These are phyloP conservation scores for Byasa hedistus DNA, from an alignment of 2,888 invertebrate species.

Conservation along the genomic window DNA sequence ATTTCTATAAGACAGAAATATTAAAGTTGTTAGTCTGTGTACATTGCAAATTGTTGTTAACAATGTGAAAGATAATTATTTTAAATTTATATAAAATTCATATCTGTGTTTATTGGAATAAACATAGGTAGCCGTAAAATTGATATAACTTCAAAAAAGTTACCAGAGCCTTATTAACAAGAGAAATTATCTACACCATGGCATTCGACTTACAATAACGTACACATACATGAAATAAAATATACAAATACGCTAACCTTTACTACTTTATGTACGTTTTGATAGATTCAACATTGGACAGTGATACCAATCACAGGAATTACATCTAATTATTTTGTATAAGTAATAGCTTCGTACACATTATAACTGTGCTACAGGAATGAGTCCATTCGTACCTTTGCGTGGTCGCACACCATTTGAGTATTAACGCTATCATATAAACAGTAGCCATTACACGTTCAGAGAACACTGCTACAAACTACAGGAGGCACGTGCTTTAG, in stretches of 20 bases:
- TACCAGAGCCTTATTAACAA: constrained; percentile 22
- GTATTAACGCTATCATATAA: constrained; percentile 66
- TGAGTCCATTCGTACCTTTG: constrained; percentile 51
- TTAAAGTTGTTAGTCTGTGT: constrained; percentile 23
- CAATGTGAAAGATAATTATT: constrained; percentile 13
- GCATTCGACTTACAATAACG: constrained; percentile 34
- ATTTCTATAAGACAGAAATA: constrained; percentile 4
- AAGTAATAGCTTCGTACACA: constrained; percentile 52
- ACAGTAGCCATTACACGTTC: constrained; percentile 52
- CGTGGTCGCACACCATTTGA: constrained; percentile 66
- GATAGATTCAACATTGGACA: constrained; percentile 55
- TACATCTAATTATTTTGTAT: constrained; percentile 39
- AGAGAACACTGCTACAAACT: constrained; percentile 54
- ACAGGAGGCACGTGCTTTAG: constrained; percentile 64
- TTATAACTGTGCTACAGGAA: constrained; percentile 70
- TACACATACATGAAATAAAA: constrained; percentile 44
- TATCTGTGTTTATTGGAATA: constrained; percentile 6
- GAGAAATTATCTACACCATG: constrained; percentile 35
- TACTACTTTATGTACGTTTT: constrained; percentile 45
- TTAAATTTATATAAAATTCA: constrained; percentile 22
- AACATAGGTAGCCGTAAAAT: constrained; percentile 17
- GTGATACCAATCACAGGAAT: constrained; percentile 44
- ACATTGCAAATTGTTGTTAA: constrained; percentile 15
- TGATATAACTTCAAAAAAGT: constrained; percentile 6
- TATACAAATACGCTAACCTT: constrained; percentile 53